Evolutionary conservation across 2,888 invertebrate genomes (phyloP).

Genomic region (Priocnemis perturbator): DNA sequence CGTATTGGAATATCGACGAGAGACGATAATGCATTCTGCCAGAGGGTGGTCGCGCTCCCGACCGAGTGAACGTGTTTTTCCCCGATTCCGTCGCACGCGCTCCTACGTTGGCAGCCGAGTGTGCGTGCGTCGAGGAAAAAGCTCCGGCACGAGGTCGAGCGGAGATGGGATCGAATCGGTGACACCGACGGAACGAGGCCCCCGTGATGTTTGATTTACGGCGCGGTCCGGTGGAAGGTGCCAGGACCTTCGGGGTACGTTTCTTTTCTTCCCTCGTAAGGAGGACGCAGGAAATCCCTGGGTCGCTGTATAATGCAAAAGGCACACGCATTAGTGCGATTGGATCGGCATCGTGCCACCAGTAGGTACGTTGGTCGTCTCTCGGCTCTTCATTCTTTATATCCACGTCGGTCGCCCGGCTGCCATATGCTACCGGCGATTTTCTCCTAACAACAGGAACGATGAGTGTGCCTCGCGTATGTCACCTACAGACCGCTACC

Average conservation of each 20-base stretch:
- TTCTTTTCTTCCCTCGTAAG: conserved; percentile 28
- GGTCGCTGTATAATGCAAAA: conserved; percentile 60
- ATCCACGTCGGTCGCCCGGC: conserved; percentile 18
- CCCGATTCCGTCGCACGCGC: too few species aligned
- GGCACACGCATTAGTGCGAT: conserved; percentile 61
- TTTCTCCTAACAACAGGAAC: too few species aligned
- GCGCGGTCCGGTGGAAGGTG: conserved; percentile 29
- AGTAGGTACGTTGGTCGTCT: conserved; percentile 23
- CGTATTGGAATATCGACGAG: too few species aligned
- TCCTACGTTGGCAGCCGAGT: not conserved
- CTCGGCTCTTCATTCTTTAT: conserved; percentile 50
- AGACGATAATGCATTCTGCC: too few species aligned
- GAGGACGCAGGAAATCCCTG: conserved; percentile 42
- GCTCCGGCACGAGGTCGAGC: not conserved
- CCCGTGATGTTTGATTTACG: conserved; percentile 51
- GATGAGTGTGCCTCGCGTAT: too few species aligned
- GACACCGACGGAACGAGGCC: conserved; percentile 4
- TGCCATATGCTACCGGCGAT: conserved; percentile 25
- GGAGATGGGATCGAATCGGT: not conserved
- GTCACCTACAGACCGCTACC: too few species aligned
- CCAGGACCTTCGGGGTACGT: conserved; percentile 33
- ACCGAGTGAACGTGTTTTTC: too few species aligned
- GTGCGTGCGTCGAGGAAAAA: not conserved
- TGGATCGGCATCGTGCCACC: conserved; percentile 51
- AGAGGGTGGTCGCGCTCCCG: too few species aligned